Conservation (phyloP, 2,888 invertebrate genomes). For the Gymnocheta viridis region DNA sequence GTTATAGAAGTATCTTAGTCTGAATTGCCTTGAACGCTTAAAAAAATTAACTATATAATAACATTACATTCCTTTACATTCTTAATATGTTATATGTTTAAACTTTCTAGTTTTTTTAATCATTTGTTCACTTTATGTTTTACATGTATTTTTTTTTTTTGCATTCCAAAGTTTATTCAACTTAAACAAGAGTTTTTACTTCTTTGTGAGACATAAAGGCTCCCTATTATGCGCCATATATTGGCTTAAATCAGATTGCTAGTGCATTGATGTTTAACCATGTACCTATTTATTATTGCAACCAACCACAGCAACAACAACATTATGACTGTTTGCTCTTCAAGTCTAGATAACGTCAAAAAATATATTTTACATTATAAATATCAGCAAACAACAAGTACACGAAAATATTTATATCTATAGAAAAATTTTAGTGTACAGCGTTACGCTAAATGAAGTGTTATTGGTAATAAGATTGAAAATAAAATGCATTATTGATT, state of each 20-base stretch:
- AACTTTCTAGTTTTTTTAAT: slow-evolving; percentile 1
- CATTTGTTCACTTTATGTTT: neutral
- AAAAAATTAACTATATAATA: no score
- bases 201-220: slow-evolving; percentile 53
- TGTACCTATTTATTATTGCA: slow-evolving; percentile 49
- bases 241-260: slow-evolving; percentile 34
- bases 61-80: neutral
- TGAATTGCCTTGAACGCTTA: no score
- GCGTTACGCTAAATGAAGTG: neutral
- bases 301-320: slow-evolving; percentile 35
- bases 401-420: slow-evolving; percentile 8
- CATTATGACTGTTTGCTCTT: slow-evolving; percentile 56
- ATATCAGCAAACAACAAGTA: slow-evolving; percentile 41
- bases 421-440: neutral
- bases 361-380: slow-evolving; percentile 52
- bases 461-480: slow-evolving; percentile 13
- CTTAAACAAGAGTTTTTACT: slow-evolving; percentile 31
- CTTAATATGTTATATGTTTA: no score
- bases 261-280: slow-evolving; percentile 35
- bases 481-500: neutral
- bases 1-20: no score
- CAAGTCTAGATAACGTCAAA: slow-evolving; percentile 64
- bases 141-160: neutral
- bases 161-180: slow-evolving; percentile 53
- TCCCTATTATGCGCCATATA: slow-evolving; percentile 38